Base-by-base conservation (phyloP, 2,797 vertebrate species). In the Hemitrygon akajei region DNA sequence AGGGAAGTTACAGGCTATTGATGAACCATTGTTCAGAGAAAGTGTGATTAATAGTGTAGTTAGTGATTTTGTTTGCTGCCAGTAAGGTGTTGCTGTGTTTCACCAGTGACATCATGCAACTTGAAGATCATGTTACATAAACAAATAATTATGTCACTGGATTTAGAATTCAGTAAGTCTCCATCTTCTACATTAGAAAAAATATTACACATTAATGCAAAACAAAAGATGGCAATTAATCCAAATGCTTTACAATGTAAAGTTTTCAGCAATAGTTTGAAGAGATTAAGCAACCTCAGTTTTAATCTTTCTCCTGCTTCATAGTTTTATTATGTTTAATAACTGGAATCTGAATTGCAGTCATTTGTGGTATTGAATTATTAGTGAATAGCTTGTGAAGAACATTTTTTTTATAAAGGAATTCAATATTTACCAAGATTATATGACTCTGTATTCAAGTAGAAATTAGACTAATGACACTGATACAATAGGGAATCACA, bases 261-360 rank as follows among this genome's bases (percentile, higher is more conserved):
- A 91, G 16, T 40, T 73, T 91, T 69, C 25, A 73, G 89, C 37
- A 91, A 93, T 76, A 76, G 76, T 76, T 93, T 12, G 47, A 92
- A 25, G 63, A 40, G 91, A 16, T 76, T 37, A 93, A 40, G 7
- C 60, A 69, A n/a, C 81, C 47, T 56, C 0, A 47, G 0, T 71
- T 18, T 71, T 25, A 22, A 37, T 91, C 12, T 76, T 76, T 34
- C 40, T n/a, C 30, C 20, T 92, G 10, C 4, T 12, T 56, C 37
- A 47, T 93, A 16, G 18, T 56, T 40, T 91, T 56, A 47, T 40
- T 75, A 75, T 30, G 47, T 56, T 9, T 56, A 69, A 2, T 66
- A 37, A 34, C 30, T 87, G 58, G 58, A 87, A 87, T 20, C 63
- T 66, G 30, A 63, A n/a, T 87, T 87, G 84, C 60, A n/a, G 14